Percentiles rank a stretch among this genome's conserved stretches.
These are phyloP conservation scores for Eleutherodactylus coqui DNA, from an alignment of 2,797 vertebrate species.

Conservation along the genomic window DNA sequence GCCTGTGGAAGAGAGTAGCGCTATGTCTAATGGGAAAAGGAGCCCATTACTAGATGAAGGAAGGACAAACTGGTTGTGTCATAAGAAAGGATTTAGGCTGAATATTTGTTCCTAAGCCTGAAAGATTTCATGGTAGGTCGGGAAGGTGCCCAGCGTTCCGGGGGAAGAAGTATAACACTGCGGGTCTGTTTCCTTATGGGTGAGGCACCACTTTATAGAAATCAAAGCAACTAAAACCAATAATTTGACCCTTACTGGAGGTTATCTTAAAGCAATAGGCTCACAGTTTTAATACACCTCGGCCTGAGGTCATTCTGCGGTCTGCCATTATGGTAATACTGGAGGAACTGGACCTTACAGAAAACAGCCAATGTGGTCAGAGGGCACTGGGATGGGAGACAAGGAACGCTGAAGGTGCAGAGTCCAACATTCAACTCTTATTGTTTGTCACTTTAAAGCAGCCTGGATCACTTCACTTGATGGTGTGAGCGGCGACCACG, in stretches of 20 bases:
- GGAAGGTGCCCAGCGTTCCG: neutral
- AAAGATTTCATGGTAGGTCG: neutral
- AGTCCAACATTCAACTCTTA: neutral
- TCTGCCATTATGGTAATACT: conserved; percentile 46
- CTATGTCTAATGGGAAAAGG: neutral
- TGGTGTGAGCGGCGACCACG: neutral
- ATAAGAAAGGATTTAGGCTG: neutral
- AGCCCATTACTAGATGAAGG: neutral
- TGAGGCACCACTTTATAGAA: neutral
- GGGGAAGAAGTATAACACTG: neutral
- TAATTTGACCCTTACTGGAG: conserved; percentile 32
- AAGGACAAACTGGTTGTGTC: neutral
- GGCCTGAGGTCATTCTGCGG: neutral
- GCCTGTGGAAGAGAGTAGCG: neutral
- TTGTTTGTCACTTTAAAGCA: too few species aligned
- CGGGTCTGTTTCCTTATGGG: neutral
- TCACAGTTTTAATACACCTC: conserved; percentile 30
- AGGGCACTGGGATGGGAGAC: neutral
- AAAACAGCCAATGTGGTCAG: neutral
- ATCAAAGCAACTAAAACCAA: conserved; percentile 16
- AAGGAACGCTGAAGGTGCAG: neutral
- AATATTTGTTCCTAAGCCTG: neutral
- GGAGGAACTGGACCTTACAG: conserved; percentile 5
- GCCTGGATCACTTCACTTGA: neutral
- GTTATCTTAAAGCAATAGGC: conserved; percentile 22